Evolutionary conservation across 2,888 invertebrate genomes (phyloP), one percentile per base, ranked within the genome.

Genomic region (Andrena chrysosceles): DNA sequence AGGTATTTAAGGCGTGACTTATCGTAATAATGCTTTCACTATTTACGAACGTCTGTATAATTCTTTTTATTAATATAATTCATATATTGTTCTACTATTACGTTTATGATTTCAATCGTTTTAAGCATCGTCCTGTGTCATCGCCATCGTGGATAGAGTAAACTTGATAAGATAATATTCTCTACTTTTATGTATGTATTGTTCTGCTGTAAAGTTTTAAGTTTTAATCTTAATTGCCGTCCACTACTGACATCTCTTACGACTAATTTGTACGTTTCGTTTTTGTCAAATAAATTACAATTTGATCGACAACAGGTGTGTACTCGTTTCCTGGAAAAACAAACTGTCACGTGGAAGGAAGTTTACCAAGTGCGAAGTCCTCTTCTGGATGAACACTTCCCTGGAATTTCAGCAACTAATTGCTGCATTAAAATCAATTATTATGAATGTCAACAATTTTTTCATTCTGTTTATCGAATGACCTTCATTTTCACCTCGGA

Each of bases 201-300:
- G 33, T 62, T 77, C 10, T 62, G 33, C 16, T 77, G 42, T 70
- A 72, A 63, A 72, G 62, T 66, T 62, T 48, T 82, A 54, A 70
- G 54, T 76, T 75, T 71, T 64, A 72, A 78, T 69, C 67, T 87
- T 81, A 54, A 73, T 81, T 73, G 83, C 90, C 91, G 91, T 91
- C 91, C 89, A 88, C 80, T 85, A 84, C 70, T 62, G 89, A 86
- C 66, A 80, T 89, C 82, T 83, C 77, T 88, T 84, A 78, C 42
- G 13, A 42, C 82, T 85, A 56, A 88, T 89, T 88, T 90, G 87
- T 90, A 90, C 76, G 81, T 87, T 82, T 85, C 29, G 48, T 86
- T 75, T 85, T 48, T 59, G 76, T 75, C 59, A 66, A 83, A 83
- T 76, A 83, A 83, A 83, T 62, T 35, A 42, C 70, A 16, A 49